These are phyloP conservation scores for Halocynthia aurantium DNA, from an alignment of 23 tunicate species.

Conservation along the genomic window DNA sequence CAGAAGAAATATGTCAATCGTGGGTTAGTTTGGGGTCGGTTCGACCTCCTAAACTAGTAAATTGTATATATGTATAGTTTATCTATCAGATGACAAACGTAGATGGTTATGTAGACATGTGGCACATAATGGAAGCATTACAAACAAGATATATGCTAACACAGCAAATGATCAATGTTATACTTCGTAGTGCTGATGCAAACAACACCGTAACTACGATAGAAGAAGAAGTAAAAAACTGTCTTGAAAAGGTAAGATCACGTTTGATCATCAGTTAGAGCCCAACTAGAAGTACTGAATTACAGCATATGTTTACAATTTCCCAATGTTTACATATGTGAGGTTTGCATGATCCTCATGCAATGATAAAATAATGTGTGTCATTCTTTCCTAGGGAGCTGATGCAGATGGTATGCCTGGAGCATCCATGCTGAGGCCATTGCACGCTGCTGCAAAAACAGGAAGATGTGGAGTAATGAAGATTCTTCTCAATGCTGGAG, in stretches of 20 bases:
- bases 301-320: no score
- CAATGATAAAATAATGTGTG: neutral
- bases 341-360: no score
- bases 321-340: no score
- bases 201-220: neutral
- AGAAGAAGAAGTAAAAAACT: neutral
- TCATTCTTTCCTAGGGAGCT: conserved; percentile 3
- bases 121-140: conserved; percentile 17
- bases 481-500: conserved; percentile 6
- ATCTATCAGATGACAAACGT: neutral
- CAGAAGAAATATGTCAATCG: no score
- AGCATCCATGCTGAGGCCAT: conserved; percentile 3
- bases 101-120: conserved; percentile 9
- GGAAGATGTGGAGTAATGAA: neutral
- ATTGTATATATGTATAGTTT: no score
- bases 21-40: no score
- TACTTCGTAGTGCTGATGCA: neutral
- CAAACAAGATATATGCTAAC: conserved; percentile 1
- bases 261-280: no score
- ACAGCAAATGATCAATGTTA: neutral
- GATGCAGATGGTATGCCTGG: conserved; percentile 17
- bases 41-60: no score
- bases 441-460: conserved; percentile 2
- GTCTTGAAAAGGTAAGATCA: neutral
- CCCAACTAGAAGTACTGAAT: no score